Conservation (phyloP, 2,888 invertebrate genomes). For the Leptinotarsa haldemani region DNA sequence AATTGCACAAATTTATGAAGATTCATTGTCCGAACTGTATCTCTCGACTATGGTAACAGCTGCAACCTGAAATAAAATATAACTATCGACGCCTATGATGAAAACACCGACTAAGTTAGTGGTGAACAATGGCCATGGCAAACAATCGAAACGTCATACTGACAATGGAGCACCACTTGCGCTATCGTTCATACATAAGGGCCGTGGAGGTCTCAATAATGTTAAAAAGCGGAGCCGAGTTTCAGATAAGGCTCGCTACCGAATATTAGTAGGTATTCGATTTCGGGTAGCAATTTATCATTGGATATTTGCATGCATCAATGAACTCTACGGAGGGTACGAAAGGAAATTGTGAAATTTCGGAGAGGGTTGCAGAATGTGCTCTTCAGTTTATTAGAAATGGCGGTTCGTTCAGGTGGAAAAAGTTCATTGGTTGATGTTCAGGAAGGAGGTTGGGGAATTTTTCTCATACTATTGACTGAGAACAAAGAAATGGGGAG, state of each 20-base stretch:
- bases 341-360: conserved; percentile 7
- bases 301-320: conserved; percentile 20
- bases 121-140: conserved; percentile 34
- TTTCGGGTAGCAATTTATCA: conserved; percentile 27
- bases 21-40: too few species aligned
- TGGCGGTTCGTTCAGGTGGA: not conserved
- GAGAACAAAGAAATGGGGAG: too few species aligned
- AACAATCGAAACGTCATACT: conserved; percentile 46
- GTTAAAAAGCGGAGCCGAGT: conserved; percentile 43
- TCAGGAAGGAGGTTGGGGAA: conserved; percentile 36
- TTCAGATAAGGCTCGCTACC: conserved; percentile 43
- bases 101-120: conserved; percentile 31
- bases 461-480: not conserved
- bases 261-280: conserved; percentile 28
- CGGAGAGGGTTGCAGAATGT: not conserved
- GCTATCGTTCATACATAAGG: conserved; percentile 48
- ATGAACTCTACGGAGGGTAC: not conserved
- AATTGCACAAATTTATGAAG: too few species aligned
- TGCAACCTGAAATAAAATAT: too few species aligned
- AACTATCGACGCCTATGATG: not conserved
- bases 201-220: conserved; percentile 43
- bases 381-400: not conserved
- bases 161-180: conserved; percentile 43
- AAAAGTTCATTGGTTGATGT: not conserved
- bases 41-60: too few species aligned